phyloP scores from a whole-genome alignment of 1,140 invertebrate species.

The Pogonomyrmex barbatus region DNA sequence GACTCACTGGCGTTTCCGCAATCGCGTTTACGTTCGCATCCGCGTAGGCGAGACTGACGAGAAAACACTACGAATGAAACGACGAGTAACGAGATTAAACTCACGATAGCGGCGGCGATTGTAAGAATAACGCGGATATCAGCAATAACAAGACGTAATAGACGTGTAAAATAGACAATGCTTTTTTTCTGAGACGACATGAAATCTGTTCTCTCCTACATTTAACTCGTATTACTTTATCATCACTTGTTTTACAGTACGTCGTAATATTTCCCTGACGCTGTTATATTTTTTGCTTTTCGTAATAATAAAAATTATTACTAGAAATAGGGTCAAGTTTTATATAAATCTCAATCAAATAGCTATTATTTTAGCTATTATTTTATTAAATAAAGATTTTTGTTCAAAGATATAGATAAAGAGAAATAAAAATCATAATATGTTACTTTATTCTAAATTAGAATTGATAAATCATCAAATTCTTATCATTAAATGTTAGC shows the following conservation, averaged over 20 bases:
- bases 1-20: not conserved
- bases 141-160: conserved; percentile 20
- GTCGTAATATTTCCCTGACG: not conserved
- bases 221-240: conserved; percentile 34
- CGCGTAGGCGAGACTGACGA: conserved; percentile 23
- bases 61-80: conserved; percentile 38
- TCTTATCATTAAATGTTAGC: too few relatives aligned
- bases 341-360: too few relatives aligned
- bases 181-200: conserved; percentile 6
- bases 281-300: not conserved
- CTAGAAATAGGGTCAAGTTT: not conserved
- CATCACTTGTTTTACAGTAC: not conserved
- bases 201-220: not conserved
- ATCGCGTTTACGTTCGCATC: conserved; percentile 16
- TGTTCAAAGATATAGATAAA: too few relatives aligned
- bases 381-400: too few relatives aligned
- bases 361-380: too few relatives aligned
- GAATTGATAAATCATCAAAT: too few relatives aligned
- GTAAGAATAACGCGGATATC: conserved; percentile 12
- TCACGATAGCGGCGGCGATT: conserved; percentile 15
- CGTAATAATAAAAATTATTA: not conserved
- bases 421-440: too few relatives aligned
- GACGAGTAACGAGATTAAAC: conserved; percentile 51
- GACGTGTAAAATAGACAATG: conserved; percentile 17
- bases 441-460: too few relatives aligned